A percentile compares a stretch with the other conserved stretches of the same genome.
Evolutionary conservation across 2,797 vertebrate species (phyloP).

Genomic region (Tinamus major): DNA sequence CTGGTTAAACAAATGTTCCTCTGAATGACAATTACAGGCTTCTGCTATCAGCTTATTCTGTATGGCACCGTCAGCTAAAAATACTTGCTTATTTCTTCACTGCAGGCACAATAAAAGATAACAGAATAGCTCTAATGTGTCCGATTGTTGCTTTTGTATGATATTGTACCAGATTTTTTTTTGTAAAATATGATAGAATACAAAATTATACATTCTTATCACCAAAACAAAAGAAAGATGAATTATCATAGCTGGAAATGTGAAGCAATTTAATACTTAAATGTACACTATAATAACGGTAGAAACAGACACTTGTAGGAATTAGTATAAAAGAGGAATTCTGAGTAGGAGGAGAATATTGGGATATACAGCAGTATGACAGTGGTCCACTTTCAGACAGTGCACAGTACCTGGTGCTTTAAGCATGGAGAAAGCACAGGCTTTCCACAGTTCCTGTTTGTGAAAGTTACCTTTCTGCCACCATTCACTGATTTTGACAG

Average conservation of each 20-base stretch:
- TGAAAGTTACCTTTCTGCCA: not conserved
- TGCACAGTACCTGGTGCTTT: not conserved
- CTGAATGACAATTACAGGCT: constrained; percentile 41
- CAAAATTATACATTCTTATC: not conserved
- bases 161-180: not conserved
- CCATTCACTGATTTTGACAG: not conserved
- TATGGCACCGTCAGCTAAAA: constrained; percentile 29
- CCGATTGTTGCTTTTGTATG: not conserved
- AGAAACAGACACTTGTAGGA: not conserved
- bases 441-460: not conserved
- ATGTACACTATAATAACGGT: not conserved
- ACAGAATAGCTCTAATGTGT: constrained; percentile 10
- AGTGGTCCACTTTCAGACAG: accelerated
- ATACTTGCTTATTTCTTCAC: not conserved
- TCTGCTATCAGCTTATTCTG: constrained; percentile 18
- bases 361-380: not conserved
- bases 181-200: not conserved
- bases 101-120: constrained; percentile 35
- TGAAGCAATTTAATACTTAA: constrained; percentile 10
- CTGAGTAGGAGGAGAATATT: not conserved
- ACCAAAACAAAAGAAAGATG: not conserved
- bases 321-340: not conserved
- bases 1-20: constrained; percentile 42
- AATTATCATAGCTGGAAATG: not conserved
- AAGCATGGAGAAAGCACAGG: not conserved